Evolutionary conservation across 2,797 vertebrate genomes (phyloP).

Genomic region (Lithobates sylvaticus): DNA sequence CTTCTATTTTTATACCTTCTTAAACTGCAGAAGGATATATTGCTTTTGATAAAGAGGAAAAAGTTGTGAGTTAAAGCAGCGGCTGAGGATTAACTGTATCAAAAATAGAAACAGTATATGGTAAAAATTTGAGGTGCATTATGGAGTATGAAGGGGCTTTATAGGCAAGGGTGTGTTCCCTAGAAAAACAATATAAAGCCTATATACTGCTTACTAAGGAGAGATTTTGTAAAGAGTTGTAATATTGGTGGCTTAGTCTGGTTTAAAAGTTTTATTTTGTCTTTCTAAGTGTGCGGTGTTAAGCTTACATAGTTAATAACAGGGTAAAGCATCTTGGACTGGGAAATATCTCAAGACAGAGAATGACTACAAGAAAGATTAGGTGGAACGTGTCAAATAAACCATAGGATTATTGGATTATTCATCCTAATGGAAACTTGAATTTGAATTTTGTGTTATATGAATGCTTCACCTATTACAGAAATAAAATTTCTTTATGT

Average conservation of each 20-base stretch:
- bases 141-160: constrained; percentile 49
- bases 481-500: constrained; percentile 10
- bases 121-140: constrained; percentile 25
- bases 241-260: constrained; percentile 52
- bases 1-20: constrained; percentile 54
- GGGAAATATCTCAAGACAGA: constrained; percentile 49
- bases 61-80: constrained; percentile 52
- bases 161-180: constrained; percentile 45
- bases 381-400: constrained; percentile 55
- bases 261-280: constrained; percentile 50
- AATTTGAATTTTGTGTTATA: constrained; percentile 33
- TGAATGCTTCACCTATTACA: constrained; percentile 27
- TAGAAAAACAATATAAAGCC: constrained; percentile 61
- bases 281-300: constrained; percentile 43
- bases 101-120: constrained; percentile 53
- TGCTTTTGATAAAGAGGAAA: constrained; percentile 61
- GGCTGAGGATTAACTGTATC: constrained; percentile 51
- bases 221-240: constrained; percentile 29
- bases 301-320: constrained; percentile 51
- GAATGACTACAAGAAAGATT: constrained; percentile 54
- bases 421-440: constrained; percentile 51
- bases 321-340: constrained; percentile 42
- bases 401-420: constrained; percentile 49
- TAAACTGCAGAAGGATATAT: constrained; percentile 55
- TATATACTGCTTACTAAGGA: constrained; percentile 51